These are phyloP conservation scores for Anarhynchus alexandrinus DNA, from an alignment of 2,113 vertebrate species.

Conservation along the genomic window DNA sequence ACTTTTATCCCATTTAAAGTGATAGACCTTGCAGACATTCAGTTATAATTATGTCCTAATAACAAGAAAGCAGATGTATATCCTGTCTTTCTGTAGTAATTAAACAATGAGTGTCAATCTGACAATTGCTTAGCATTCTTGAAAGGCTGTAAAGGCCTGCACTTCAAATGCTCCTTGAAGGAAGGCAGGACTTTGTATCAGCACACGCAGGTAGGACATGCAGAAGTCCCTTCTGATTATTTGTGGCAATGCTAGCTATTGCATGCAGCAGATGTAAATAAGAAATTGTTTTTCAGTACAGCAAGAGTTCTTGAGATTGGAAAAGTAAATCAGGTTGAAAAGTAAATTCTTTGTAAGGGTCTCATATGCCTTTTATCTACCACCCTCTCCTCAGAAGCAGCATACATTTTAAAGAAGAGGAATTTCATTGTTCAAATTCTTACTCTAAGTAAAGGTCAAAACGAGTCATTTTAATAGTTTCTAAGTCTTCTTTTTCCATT, in stretches of 20 bases:
- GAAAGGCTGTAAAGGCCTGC: background rate
- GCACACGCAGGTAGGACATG: background rate
- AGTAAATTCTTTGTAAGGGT: background rate
- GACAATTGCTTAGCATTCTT: background rate
- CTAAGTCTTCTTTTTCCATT: background rate
- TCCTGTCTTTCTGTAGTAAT: background rate
- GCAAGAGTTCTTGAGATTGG: background rate
- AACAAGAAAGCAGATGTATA: background rate
- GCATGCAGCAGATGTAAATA: background rate
- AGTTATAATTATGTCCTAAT: background rate
- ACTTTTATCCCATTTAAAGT: background rate
- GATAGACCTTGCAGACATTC: background rate
- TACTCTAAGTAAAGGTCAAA: background rate
- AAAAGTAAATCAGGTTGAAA: background rate
- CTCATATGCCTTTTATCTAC: background rate
- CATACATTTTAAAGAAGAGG: background rate
- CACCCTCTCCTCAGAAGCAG: background rate
- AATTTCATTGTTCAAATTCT: background rate
- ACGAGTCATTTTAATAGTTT: background rate
- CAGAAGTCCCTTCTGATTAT: background rate
- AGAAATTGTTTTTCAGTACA: background rate
- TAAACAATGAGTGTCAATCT: background rate
- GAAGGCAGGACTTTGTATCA: background rate
- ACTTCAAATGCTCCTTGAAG: background rate
- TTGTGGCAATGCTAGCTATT: background rate